Evolutionary conservation across 2,113 vertebrate species (phyloP).

Genomic region (Henicopernis longicauda): DNA sequence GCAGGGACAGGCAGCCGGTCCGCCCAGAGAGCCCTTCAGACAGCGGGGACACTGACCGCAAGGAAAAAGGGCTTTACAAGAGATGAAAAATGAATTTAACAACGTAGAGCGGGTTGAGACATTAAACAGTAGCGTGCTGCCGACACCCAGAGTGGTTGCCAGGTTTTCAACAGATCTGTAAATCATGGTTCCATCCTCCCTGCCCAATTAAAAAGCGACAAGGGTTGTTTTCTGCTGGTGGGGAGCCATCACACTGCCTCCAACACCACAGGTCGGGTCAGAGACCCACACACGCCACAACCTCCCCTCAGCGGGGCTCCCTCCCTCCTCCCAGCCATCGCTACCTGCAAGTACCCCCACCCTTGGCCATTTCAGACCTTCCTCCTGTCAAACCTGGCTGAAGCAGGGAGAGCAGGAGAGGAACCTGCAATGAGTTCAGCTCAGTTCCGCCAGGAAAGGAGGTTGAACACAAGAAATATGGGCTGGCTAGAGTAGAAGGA

Average conservation of each 20-base stretch:
- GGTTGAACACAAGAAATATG: accelerated
- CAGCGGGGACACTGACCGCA: accelerated
- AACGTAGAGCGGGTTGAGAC: not conserved
- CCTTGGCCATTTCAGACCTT: accelerated
- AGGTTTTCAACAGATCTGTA: not conserved
- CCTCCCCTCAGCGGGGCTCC: too few relatives aligned
- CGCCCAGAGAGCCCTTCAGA: not conserved
- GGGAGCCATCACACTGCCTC: not conserved
- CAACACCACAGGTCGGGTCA: accelerated
- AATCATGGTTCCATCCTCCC: not conserved
- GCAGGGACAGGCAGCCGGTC: not conserved
- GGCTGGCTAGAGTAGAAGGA: accelerated
- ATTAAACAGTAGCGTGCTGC: not conserved
- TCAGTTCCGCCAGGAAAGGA: too few relatives aligned
- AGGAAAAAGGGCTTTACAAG: not conserved
- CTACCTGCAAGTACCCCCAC: not conserved
- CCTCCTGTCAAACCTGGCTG: not conserved
- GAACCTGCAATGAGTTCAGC: not conserved
- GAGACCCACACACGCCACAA: accelerated
- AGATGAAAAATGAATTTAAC: not conserved
- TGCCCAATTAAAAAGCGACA: too few relatives aligned
- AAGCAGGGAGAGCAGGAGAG: not conserved
- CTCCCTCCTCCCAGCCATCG: too few relatives aligned
- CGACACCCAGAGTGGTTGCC: accelerated
- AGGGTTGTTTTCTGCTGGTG: accelerated